These are phyloP conservation scores for Caenorhabditis sp. DNA, from an alignment of 2,888 invertebrate genomes.

Conservation along the genomic window DNA sequence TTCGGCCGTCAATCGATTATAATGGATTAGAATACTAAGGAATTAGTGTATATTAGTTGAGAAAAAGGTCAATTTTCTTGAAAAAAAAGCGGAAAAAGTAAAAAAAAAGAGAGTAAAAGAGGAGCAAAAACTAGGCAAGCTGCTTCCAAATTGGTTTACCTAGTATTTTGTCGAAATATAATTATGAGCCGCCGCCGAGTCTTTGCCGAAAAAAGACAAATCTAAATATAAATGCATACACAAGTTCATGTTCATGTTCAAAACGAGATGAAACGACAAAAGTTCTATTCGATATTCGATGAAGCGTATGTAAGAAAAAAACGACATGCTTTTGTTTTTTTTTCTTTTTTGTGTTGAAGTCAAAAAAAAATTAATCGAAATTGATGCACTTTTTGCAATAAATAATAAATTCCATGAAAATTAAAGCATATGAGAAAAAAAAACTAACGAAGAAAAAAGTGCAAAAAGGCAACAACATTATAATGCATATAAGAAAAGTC, in stretches of 20 bases:
- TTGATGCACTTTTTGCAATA: neutral
- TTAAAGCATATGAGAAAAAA: too few species aligned
- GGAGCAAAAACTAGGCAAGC: neutral
- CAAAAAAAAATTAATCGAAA: neutral
- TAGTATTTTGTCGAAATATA: neutral
- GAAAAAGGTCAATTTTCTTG: neutral
- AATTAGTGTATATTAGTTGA: neutral
- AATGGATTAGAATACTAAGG: neutral
- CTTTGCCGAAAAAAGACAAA: too few species aligned
- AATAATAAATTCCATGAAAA: too few species aligned
- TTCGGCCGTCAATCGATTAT: neutral
- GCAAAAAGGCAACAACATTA: neutral
- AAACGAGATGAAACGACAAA: neutral
- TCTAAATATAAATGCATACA: too few species aligned
- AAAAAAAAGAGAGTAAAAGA: neutral
- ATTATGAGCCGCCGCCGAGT: neutral
- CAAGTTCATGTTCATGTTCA: too few species aligned
- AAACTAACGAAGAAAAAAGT: neutral
- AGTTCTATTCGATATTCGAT: neutral
- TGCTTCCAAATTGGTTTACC: conserved; percentile 1
- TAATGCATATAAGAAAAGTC: neutral
- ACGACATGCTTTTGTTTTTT: neutral
- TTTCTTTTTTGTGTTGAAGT: neutral
- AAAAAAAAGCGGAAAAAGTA: neutral
- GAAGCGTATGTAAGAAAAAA: neutral